These are phyloP conservation scores for Acridotheres tristis DNA, from an alignment of 2,797 vertebrate species.

Conservation along the genomic window DNA sequence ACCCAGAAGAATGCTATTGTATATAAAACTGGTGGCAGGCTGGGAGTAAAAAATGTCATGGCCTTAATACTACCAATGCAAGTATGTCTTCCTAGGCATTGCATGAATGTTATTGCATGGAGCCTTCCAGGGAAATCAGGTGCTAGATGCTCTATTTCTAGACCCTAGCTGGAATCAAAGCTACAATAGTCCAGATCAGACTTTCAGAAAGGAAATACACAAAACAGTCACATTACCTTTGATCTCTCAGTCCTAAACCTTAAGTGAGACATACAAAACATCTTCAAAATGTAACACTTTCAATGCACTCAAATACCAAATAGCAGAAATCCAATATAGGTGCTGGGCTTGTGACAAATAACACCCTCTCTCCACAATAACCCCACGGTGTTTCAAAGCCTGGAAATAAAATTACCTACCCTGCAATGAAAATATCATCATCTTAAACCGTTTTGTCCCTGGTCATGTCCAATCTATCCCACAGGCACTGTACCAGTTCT, in stretches of 20 bases:
- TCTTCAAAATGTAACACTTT: not conserved
- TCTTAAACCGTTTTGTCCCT: not conserved
- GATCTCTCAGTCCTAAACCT: not conserved
- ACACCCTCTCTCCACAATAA: not conserved
- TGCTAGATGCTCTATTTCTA: not conserved
- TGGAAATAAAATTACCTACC: not conserved
- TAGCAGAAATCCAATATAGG: not conserved
- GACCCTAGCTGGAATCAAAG: not conserved
- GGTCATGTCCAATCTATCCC: not conserved
- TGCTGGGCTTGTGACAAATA: not conserved
- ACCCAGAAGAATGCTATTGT: not conserved
- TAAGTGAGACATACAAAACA: not conserved
- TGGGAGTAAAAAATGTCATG: not conserved
- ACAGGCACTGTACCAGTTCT: not conserved
- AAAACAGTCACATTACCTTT: not conserved
- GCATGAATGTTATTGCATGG: not conserved
- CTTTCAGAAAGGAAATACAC: not conserved
- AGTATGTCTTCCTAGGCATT: not conserved
- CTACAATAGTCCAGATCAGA: not conserved
- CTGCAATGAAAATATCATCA: not conserved
- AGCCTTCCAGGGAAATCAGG: not conserved
- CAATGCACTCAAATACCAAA: not conserved
- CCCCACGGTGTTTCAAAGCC: not conserved
- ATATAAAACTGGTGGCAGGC: not conserved
- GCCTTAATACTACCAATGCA: not conserved